Conservation (phyloP, 2,888 invertebrate species). For the Dryadula phaetusa region DNA sequence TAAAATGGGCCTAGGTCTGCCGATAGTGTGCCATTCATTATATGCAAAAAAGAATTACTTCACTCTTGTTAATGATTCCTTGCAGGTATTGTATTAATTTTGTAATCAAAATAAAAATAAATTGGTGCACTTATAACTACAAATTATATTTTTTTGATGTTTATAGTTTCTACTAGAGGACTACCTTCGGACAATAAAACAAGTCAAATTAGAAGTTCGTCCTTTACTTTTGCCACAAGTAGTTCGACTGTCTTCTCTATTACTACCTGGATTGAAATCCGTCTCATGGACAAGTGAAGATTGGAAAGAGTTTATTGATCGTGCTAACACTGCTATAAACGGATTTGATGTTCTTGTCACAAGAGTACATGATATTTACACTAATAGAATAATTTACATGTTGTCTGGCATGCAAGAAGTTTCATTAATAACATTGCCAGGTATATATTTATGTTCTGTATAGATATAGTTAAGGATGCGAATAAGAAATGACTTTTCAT, state of each 20-base stretch:
- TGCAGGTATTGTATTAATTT: constrained; percentile 81
- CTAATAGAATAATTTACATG: constrained; percentile 95
- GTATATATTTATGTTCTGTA: constrained; percentile 59
- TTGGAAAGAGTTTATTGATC: constrained; percentile 91
- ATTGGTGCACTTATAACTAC: background rate
- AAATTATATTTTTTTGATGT: background rate
- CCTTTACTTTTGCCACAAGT: constrained; percentile 95
- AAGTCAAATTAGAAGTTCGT: constrained; percentile 94
- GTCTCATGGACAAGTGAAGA: constrained; percentile 95
- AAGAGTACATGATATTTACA: constrained; percentile 95
- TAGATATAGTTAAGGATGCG: too few species aligned
- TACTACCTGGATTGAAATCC: constrained; percentile 91
- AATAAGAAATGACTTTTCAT: too few species aligned
- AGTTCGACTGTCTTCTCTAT: constrained; percentile 90
- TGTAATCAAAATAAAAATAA: background rate
- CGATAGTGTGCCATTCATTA: constrained; percentile 91
- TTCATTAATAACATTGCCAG: constrained; percentile 91
- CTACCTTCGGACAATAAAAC: constrained; percentile 88
- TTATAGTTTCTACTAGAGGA: constrained; percentile 90
- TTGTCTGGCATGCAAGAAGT: constrained; percentile 94
- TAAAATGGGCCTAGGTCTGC: constrained; percentile 92
- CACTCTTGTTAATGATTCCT: constrained; percentile 88
- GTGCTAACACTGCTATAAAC: constrained; percentile 90
- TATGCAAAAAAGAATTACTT: constrained; percentile 92
- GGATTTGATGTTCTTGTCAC: constrained; percentile 90